Evolutionary conservation across 2,113 vertebrate genomes (phyloP), one percentile per base, ranked within the genome.

Genomic region (Strigops habroptila): DNA sequence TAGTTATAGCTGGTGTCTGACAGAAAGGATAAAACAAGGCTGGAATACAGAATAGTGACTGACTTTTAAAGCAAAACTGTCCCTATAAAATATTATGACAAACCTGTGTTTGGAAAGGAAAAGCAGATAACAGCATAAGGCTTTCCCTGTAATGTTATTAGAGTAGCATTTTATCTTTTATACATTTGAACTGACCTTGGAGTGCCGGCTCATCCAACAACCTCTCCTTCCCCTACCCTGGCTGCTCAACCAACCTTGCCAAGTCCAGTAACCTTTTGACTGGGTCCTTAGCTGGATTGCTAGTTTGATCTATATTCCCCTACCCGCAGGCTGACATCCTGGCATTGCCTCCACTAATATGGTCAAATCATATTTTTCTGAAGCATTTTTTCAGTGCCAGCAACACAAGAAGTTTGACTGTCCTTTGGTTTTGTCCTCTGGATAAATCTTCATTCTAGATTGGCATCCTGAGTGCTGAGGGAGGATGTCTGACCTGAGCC

Each of bases 1-100:
- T 94, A 87, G 92, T 95, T 89, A 82, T n/a, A 82, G 43, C 68
- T 65, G 41, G 21, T 55, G 24, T 41, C 77, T 82, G 77, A 80
- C 0, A 1, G 57, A 75, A 87, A 62, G 64, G 65, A 90, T 52
- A 53, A 82, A 93, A 78, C 0, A 5, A 75, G 33, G 43, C n/a
- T 76, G 31, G 81, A 87, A 92, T 76, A n/a, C 48, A 75, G 71
- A 84, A 57, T 5, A 90, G 28, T 2, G 1, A 92, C 79, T 16
- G 27, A 28, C 48, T 86, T 92, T 65, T 65, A n/a, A 87, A 94
- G n/a, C 18, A 85, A 82, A 95, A 55, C 17, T 35, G 3, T 39
- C 24, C 60, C 27, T 82, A 15, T 52, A 68, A 88, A 79, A 68
- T 24, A 55, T 27, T 37, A 52, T n/a, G 24, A 64, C 7, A 43